Evolutionary conservation across 2,797 vertebrate genomes (phyloP), one percentile per base, ranked within the genome.

Genomic region (Myotis myotis): DNA sequence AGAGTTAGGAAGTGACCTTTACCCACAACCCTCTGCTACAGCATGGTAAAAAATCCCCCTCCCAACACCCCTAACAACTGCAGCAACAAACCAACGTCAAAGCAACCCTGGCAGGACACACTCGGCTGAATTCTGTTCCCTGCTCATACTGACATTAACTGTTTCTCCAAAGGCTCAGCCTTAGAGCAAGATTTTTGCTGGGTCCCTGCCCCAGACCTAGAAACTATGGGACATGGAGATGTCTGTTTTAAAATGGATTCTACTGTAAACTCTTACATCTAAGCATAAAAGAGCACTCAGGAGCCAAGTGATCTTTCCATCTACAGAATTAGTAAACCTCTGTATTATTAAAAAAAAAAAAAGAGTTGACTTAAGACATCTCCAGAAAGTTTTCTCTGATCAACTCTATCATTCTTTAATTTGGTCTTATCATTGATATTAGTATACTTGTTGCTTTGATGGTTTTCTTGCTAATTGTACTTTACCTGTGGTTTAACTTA

Each of bases 21-120:
- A 97, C 98, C 95, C 98, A 99, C 75, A 99, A 99, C 95, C 99
- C 99, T 74, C 94, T 99, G n/a, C 96, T 99, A 23, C 98, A 99
- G 94, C 98, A 98, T 92, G 96, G 66, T 55, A 93, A 94, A 94
- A 71, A 94, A 68, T 44, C 76, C 57, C 36, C 33, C 95, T 75
- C 30, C 93, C 71, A 55, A 23, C 25, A 36, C 36, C 19, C 20
- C 91, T 13, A 20, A 3, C 49, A 72, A 41, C 62, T 87, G 66
- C 90, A 28, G 44, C 87, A 47, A 53, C 85, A 97, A 97, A 94
- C 64, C 92, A 47, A 97, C 97, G 81, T 66, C 80, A 41, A 96
- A 97, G 72, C 91, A 92, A 41, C 97, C 97, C 8, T 98, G 98
- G 97, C 94, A 94, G 20, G 98, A 98, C 66, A 98, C 98, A 0